Evolutionary conservation across 2,888 invertebrate genomes (phyloP).

Genomic region (Zygaena filipendulae): DNA sequence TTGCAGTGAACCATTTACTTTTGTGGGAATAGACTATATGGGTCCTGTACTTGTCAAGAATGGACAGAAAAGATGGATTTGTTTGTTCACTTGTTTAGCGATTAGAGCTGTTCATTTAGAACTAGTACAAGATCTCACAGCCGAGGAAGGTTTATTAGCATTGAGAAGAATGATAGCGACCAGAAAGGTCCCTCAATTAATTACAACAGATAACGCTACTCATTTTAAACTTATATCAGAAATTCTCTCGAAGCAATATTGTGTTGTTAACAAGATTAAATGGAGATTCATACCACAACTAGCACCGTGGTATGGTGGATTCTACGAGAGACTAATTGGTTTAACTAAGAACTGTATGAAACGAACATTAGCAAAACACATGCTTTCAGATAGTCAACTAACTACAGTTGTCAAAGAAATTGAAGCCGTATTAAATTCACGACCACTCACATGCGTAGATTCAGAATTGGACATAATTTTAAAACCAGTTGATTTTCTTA

Average conservation of each 20-base stretch:
- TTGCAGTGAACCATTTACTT: constrained; percentile 14
- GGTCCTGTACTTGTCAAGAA: constrained; percentile 11
- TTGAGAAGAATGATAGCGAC: constrained; percentile 13
- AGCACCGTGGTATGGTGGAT: constrained; percentile 13
- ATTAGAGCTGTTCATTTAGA: constrained; percentile 19
- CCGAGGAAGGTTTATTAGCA: constrained; percentile 17
- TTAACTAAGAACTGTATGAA: constrained; percentile 10
- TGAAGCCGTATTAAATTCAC: constrained; percentile 9
- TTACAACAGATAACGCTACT: constrained; percentile 16
- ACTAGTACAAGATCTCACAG: constrained; percentile 17
- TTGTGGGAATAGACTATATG: constrained; percentile 15
- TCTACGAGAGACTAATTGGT: constrained; percentile 10
- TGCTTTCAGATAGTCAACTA: constrained; percentile 7
- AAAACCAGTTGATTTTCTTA: constrained; percentile 6
- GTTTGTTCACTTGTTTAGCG: constrained; percentile 15
- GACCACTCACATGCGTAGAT: constrained; percentile 8
- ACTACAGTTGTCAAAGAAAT: constrained; percentile 11
- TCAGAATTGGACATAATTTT: constrained; percentile 7
- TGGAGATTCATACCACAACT: constrained; percentile 11
- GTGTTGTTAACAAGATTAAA: constrained; percentile 5
- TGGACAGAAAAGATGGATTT: constrained; percentile 14
- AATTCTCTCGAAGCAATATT: too few species aligned
- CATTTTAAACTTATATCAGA: constrained; percentile 16
- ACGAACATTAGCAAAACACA: constrained; percentile 8
- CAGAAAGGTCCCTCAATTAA: constrained; percentile 9